phyloP scores from a whole-genome alignment of 35 echinoderm and acorn worm species.

The Stichopus chloronotus region DNA sequence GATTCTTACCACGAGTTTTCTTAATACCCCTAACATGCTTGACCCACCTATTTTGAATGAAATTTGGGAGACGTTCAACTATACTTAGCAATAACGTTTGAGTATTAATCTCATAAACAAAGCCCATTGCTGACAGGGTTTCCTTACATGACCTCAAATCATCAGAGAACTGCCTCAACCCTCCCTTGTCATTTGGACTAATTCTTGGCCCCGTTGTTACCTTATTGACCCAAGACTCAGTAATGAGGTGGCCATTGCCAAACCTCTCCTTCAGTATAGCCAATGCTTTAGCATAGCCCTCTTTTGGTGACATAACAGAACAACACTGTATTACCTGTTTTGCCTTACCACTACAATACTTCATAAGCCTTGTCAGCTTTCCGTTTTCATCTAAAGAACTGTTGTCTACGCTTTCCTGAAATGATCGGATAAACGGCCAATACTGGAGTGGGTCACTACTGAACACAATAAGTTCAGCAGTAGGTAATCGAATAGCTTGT shows the following conservation, averaged over 20 bases:
- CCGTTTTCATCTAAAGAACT: slow-evolving; percentile 30
- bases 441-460: slow-evolving; percentile 59
- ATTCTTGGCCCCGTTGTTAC: neutral
- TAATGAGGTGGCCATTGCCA: slow-evolving; percentile 51
- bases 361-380: slow-evolving; percentile 60
- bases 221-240: slow-evolving; percentile 60
- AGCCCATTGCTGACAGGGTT: neutral
- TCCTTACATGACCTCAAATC: neutral
- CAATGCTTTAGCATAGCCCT: slow-evolving; percentile 47
- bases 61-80: slow-evolving; percentile 16
- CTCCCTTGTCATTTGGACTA: neutral
- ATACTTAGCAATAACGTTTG: neutral
- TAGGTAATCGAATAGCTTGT: slow-evolving; percentile 57
- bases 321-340: slow-evolving; percentile 52
- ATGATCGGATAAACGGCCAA: slow-evolving; percentile 56
- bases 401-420: slow-evolving; percentile 61
- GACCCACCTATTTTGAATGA: neutral
- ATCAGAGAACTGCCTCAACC: neutral
- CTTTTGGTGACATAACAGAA: slow-evolving; percentile 53
- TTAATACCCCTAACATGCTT: neutral
- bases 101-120: neutral
- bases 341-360: slow-evolving; percentile 60
- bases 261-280: slow-evolving; percentile 56
- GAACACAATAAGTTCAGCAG: slow-evolving; percentile 35
- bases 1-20: neutral